A percentile compares a stretch with the other conserved stretches of the same genome.
These are phyloP conservation scores for Sclerurus mexicanus DNA, from an alignment of 2,113 vertebrate genomes.

Conservation along the genomic window DNA sequence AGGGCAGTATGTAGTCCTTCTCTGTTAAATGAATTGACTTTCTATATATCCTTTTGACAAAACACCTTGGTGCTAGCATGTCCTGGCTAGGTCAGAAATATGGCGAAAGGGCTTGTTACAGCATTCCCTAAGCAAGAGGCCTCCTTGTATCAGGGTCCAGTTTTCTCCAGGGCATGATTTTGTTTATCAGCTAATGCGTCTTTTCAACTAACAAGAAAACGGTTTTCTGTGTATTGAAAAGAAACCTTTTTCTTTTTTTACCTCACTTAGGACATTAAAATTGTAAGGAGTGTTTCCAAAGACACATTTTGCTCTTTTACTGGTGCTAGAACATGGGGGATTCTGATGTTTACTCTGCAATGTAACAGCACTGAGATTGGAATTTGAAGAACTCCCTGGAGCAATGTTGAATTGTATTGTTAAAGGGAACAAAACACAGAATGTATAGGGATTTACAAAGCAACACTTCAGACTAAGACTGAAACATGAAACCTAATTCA, in stretches of 20 bases:
- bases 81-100: slow-evolving; percentile 56
- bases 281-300: slow-evolving; percentile 60
- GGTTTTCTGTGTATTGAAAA: slow-evolving; percentile 1
- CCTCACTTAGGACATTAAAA: slow-evolving; percentile 80
- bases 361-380: slow-evolving; percentile 34
- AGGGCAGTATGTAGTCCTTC: background rate
- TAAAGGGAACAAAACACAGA: slow-evolving; percentile 72
- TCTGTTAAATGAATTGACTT: slow-evolving; percentile 29
- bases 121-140: slow-evolving; percentile 29
- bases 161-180: slow-evolving; percentile 43
- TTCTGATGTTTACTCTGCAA: slow-evolving; percentile 58
- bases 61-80: slow-evolving; percentile 83
- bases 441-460: slow-evolving; percentile 55
- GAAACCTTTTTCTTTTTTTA: slow-evolving; percentile 66
- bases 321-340: slow-evolving; percentile 68
- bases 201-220: slow-evolving; percentile 45
- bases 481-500: slow-evolving; percentile 37
- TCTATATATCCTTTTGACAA: slow-evolving; percentile 22
- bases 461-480: slow-evolving; percentile 20
- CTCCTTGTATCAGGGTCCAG: slow-evolving; percentile 17
- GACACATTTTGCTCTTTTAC: slow-evolving; percentile 57
- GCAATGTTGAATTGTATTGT: slow-evolving; percentile 39
- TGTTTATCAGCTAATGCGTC: slow-evolving; percentile 66
- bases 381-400: slow-evolving; percentile 50
- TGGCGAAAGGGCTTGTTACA: slow-evolving; percentile 15